phyloP scores from a whole-genome alignment of 92 coral and sea anemone genomes.

The Bergia puertoricense region DNA sequence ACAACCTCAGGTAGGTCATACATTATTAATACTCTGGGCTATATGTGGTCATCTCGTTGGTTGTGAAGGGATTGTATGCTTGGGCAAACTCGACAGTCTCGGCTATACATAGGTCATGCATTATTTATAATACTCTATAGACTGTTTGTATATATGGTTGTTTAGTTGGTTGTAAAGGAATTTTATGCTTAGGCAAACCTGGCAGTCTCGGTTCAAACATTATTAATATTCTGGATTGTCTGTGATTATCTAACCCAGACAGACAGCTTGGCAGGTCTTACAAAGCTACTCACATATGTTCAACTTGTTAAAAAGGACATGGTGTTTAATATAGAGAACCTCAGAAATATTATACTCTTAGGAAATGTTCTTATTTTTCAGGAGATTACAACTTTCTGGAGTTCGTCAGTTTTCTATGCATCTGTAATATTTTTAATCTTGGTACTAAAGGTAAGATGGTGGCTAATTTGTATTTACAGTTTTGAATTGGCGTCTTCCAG shows the following conservation, averaged over 20 bases:
- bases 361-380: not conserved
- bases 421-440: constrained; percentile 53
- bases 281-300: too few species aligned
- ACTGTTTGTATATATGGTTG: constrained; percentile 32
- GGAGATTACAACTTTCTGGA: constrained; percentile 53
- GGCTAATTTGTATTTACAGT: not conserved
- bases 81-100: too few species aligned
- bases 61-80: too few species aligned
- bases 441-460: constrained; percentile 58
- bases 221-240: not conserved
- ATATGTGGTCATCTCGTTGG: too few species aligned
- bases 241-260: too few species aligned
- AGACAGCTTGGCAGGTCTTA: too few species aligned
- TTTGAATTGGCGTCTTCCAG: not conserved
- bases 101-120: too few species aligned
- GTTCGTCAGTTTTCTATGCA: constrained; percentile 55
- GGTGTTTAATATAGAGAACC: too few species aligned
- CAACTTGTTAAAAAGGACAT: too few species aligned
- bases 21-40: not conserved
- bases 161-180: constrained; percentile 69
- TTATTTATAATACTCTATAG: too few species aligned
- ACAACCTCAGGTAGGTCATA: constrained; percentile 13
- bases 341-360: not conserved
- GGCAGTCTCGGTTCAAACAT: constrained; percentile 36
- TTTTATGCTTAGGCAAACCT: constrained; percentile 67